Evolutionary conservation across 2,888 invertebrate species (phyloP), one percentile per base, ranked within the genome.

Genomic region (Xanthorhoe spadicearia): DNA sequence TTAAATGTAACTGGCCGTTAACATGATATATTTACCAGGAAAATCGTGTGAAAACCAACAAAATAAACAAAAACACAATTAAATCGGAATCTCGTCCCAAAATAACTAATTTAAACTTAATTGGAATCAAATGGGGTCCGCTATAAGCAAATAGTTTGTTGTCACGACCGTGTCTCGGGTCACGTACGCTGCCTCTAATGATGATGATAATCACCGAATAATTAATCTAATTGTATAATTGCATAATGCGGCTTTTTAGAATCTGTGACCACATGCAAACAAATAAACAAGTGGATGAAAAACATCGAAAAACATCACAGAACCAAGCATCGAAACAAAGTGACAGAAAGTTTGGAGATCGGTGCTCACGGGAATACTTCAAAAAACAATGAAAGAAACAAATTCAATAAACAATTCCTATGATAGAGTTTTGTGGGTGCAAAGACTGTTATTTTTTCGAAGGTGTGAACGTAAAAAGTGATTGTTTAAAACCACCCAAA

Each of bases 141-240:
- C 75, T 72, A 80, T 85, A 78, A 82, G 70, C 69, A 83, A 87
- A 88, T 87, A 72, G 81, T 83, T 86, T 88, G 86, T 89, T 88
- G 82, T 84, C 82, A 43, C 38, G 38, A 38, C 13, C 38, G 38
- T 43, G 82, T 83, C 76, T 70, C 62, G 4, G 66, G 85, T 86
- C 86, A 86, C 85, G 86, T 87, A 86, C 77, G 77, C 84, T 32
- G 32, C 32, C 51, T 51, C 50, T 66, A 19, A 50, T 62, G 58
- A 54, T 65, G 38, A 43, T 43, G 38, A 43, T 38, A 10, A 38
- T 43, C 13, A 43, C 38, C 13, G 13, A 43, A 43, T 43, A 43
- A 43, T 43, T 43, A 43, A 43, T 43, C 38, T 43, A 43, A 59
- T 64, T 64, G 64, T 53, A 54, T 48, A 58, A 59, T 50, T 64